Evolutionary conservation across 2,797 vertebrate species (phyloP).

Genomic region (Coccyzus lansbergi): DNA sequence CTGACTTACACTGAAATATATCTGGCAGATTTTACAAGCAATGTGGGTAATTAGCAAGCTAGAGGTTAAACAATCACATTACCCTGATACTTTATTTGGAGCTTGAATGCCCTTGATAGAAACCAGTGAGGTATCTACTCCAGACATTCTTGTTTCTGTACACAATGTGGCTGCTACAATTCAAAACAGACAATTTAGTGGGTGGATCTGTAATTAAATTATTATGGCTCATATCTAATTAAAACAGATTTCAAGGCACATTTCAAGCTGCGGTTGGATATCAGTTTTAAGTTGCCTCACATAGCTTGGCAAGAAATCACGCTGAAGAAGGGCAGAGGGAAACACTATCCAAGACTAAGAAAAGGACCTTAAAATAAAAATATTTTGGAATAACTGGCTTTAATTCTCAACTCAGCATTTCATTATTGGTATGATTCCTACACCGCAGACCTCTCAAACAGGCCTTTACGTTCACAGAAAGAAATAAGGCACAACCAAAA

Average conservation of each 20-base stretch:
- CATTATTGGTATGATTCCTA: background rate
- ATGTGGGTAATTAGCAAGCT: background rate
- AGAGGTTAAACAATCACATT: conserved; percentile 9
- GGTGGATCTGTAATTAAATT: conserved; percentile 70
- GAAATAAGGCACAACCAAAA: background rate
- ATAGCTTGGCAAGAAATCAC: background rate
- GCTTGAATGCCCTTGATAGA: background rate
- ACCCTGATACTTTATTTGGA: background rate
- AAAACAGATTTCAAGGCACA: conserved; percentile 65
- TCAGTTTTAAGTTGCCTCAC: conserved; percentile 45
- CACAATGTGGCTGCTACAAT: conserved; percentile 43
- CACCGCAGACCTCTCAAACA: background rate
- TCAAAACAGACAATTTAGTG: conserved; percentile 62
- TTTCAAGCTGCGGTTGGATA: conserved; percentile 64
- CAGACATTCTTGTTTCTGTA: conserved; percentile 42
- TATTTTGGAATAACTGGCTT: background rate
- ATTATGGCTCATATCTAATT: conserved; percentile 66
- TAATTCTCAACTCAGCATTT: background rate
- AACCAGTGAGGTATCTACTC: background rate
- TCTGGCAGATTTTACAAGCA: background rate
- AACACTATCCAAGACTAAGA: conserved; percentile 3
- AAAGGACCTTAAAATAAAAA: conserved; percentile 34
- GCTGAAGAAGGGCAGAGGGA: background rate
- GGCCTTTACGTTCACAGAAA: background rate
- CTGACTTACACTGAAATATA: background rate